Evolutionary conservation across 2,888 invertebrate species (phyloP).

Genomic region (Eupithecia centaureata): DNA sequence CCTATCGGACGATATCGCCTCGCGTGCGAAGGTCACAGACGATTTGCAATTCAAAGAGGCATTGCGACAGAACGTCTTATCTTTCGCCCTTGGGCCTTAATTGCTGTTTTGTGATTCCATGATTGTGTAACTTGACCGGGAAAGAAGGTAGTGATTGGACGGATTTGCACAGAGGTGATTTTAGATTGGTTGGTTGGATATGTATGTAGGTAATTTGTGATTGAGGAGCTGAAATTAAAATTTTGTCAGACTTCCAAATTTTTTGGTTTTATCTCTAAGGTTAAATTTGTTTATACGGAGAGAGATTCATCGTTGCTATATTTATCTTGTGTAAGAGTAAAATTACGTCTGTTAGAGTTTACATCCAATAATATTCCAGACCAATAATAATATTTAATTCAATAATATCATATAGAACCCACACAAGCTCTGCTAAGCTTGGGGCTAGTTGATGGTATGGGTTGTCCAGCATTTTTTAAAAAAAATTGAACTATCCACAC

Average conservation of each 20-base stretch:
- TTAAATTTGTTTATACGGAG: background rate
- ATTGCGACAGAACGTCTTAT: slow-evolving; percentile 53
- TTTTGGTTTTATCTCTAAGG: no score
- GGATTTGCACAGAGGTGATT: background rate
- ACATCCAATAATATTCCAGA: no score
- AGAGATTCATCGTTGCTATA: no score
- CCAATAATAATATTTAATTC: no score
- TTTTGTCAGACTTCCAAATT: background rate
- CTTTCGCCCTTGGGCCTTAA: slow-evolving; percentile 49
- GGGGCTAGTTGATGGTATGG: no score
- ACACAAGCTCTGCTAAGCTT: no score
- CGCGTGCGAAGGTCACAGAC: slow-evolving; percentile 57
- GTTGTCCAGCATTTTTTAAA: no score
- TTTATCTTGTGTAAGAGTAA: no score
- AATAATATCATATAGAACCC: no score
- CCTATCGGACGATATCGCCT: slow-evolving; percentile 56
- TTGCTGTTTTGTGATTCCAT: slow-evolving; percentile 49
- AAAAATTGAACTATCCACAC: no score
- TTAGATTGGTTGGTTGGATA: slow-evolving; percentile 1
- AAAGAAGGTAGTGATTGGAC: slow-evolving; percentile 1
- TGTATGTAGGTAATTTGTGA: background rate
- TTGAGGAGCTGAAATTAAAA: background rate
- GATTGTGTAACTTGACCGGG: slow-evolving; percentile 33
- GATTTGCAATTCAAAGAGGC: slow-evolving; percentile 60
- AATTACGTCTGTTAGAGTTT: no score